Base-by-base conservation (phyloP, 2,888 invertebrate genomes). In the Hydriomena furcata region DNA sequence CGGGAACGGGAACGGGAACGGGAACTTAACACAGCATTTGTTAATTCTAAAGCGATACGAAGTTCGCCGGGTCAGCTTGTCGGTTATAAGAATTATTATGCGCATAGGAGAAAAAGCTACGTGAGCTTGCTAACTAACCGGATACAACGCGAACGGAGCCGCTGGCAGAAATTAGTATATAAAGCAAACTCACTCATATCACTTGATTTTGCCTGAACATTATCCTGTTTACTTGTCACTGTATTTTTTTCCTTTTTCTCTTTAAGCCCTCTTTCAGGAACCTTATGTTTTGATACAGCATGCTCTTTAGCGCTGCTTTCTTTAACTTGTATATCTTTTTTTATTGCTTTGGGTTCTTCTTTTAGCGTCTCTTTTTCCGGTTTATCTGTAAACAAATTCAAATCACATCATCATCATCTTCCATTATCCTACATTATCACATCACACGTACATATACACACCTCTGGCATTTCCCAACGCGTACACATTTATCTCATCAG, bases 401-500 rank as follows among this genome's bases (percentile, higher is more conserved):
- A n/a, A n/a, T n/a, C n/a, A n/a, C n/a, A n/a, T n/a, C n/a, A n/a
- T n/a, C n/a, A n/a, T n/a, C n/a, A n/a, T n/a, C n/a, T n/a, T n/a
- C n/a, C n/a, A n/a, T n/a, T n/a, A n/a, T n/a, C n/a, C n/a, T n/a
- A n/a, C n/a, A n/a, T n/a, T n/a, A n/a, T n/a, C n/a, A n/a, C n/a
- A n/a, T n/a, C n/a, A n/a, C n/a, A n/a, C n/a, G n/a, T n/a, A n/a
- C n/a, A n/a, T 7, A n/a, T 10, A 12, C 21, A 8, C 10, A 30
- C 38, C 30, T 35, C 10, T 25, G 1, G 20, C 5, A 34, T 12
- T 47, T 7, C 8, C 37, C 8, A 36, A 1, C 55, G 50, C 3
- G 45, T 34, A 55, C 7, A 27, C 34, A 12, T 44, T 43, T 0
- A 47, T 23, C 7, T 53, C 52, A 5, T 50, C 55, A 6, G 52